phyloP scores from a whole-genome alignment of 2,113 vertebrate species.

The Porphyrio hochstetteri region DNA sequence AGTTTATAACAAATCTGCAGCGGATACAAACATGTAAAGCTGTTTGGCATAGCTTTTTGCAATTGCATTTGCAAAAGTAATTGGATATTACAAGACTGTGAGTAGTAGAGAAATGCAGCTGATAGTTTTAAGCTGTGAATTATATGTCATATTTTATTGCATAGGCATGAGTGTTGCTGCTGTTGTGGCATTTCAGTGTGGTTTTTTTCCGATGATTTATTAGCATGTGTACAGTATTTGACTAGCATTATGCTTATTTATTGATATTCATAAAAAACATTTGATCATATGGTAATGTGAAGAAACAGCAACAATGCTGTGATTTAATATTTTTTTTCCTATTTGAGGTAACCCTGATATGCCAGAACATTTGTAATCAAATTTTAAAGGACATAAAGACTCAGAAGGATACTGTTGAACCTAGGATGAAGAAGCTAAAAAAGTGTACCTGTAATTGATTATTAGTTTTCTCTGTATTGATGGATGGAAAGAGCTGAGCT shows the following conservation, averaged over 20 bases:
- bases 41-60: constrained; percentile 50
- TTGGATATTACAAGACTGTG: constrained; percentile 50
- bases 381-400: background rate
- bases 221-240: background rate
- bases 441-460: background rate
- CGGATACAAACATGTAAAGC: constrained; percentile 37
- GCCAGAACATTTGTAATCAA: background rate
- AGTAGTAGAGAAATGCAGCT: constrained; percentile 39
- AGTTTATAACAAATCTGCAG: constrained; percentile 57
- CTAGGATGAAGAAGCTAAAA: background rate
- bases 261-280: background rate
- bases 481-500: background rate
- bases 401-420: background rate
- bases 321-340: background rate
- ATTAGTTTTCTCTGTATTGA: background rate
- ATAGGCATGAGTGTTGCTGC: background rate
- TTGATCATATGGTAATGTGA: background rate
- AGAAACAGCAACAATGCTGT: background rate
- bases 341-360: background rate
- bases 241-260: constrained; percentile 19
- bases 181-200: constrained; percentile 21
- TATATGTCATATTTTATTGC: constrained; percentile 54
- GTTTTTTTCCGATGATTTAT: constrained; percentile 50
- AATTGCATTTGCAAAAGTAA: constrained; percentile 61
- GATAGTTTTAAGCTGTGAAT: constrained; percentile 42